A percentile compares a stretch with the other conserved stretches of the same genome.
Conservation (phyloP, 2,888 invertebrate genomes). For the Morpho deidamia region DNA sequence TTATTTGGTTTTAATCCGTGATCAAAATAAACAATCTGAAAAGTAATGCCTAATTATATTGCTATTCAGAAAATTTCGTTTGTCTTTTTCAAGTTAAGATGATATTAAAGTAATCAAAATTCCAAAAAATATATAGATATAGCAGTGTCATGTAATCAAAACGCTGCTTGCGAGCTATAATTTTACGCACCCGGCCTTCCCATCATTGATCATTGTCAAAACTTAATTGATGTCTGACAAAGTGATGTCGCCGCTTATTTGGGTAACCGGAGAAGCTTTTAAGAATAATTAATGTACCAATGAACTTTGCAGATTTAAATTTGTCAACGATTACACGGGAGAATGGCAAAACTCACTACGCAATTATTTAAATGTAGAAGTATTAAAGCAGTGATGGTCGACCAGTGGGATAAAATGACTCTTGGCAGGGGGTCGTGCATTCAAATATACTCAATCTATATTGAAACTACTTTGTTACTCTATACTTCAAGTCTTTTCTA, state of each 20-base stretch:
- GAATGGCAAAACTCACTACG: constrained; percentile 8
- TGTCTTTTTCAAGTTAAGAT: too few species aligned
- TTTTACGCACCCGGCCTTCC: constrained; percentile 35
- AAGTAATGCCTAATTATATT: too few species aligned
- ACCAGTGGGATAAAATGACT: too few species aligned
- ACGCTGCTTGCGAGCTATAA: constrained; percentile 10
- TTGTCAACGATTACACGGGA: constrained; percentile 19
- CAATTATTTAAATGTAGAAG: not conserved
- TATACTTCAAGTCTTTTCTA: too few species aligned
- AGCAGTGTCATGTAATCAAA: constrained; percentile 25
- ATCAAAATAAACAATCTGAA: too few species aligned
- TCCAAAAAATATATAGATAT: not conserved
- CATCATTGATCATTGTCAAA: constrained; percentile 69
- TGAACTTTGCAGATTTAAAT: constrained; percentile 27
- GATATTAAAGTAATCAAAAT: not conserved
- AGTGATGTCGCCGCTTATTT: constrained; percentile 62
- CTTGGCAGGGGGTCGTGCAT: too few species aligned
- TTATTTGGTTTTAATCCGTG: too few species aligned
- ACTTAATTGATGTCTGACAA: constrained; percentile 70
- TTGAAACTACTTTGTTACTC: too few species aligned
- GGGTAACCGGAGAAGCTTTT: constrained; percentile 62
- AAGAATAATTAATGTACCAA: constrained; percentile 62
- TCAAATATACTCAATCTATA: too few species aligned
- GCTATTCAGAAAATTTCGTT: too few species aligned
- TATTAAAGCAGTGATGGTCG: too few species aligned